Conservation (phyloP, 2,113 vertebrate genomes). For the Philantomba maxwellii region DNA sequence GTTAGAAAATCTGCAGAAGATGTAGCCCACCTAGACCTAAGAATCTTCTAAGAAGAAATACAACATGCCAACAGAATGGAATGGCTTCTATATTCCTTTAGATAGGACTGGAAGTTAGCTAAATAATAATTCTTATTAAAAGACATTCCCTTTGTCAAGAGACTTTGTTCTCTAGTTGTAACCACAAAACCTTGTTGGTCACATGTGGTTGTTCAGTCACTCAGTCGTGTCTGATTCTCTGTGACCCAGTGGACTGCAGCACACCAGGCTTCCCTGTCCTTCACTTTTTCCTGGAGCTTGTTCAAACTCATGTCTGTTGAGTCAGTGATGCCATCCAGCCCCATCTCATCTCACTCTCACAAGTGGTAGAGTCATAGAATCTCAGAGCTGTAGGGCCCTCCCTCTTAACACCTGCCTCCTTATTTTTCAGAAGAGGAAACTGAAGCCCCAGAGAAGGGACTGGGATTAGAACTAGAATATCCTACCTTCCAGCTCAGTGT, state of each 20-base stretch:
- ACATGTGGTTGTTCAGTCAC: neutral
- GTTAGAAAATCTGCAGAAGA: neutral
- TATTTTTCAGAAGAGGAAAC: neutral
- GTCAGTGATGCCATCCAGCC: neutral
- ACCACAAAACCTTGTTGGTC: neutral
- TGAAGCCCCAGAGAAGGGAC: neutral
- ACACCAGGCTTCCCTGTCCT: neutral
- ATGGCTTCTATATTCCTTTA: accelerated
- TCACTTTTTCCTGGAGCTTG: neutral
- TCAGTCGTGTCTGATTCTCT: neutral
- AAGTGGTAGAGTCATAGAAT: neutral
- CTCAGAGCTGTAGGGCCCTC: neutral
- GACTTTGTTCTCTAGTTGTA: neutral
- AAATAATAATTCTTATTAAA: neutral
- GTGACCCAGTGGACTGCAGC: neutral
- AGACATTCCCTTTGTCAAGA: neutral
- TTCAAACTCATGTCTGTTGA: neutral
- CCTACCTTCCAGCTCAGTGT: neutral
- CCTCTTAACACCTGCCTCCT: neutral
- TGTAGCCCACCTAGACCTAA: neutral
- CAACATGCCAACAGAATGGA: accelerated
- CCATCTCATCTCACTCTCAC: neutral
- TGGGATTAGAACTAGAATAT: neutral
- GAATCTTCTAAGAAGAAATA: neutral
- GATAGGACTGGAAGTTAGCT: neutral